A percentile compares a stretch with the other conserved stretches of the same genome.
phyloP scores from a whole-genome alignment of 1,140 invertebrate species.

The Anastatus disparis region DNA sequence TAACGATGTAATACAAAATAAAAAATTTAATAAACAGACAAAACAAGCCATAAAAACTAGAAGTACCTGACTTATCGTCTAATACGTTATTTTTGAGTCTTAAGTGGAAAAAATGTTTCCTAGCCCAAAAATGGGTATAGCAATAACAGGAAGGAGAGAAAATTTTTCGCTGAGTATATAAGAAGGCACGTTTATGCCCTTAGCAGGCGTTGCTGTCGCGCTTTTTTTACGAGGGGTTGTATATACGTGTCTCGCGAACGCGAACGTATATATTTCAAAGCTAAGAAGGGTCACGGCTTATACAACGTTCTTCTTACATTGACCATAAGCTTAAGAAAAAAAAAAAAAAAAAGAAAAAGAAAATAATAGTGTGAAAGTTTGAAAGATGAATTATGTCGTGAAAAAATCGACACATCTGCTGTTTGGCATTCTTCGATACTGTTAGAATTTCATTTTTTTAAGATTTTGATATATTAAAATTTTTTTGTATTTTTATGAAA shows the following conservation, averaged over 20 bases:
- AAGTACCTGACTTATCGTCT: too few species aligned
- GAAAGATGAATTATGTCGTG: slow-evolving; percentile 40
- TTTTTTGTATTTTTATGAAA: too few species aligned
- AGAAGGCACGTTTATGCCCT: slow-evolving; percentile 30
- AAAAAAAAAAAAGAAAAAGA: slow-evolving; percentile 24
- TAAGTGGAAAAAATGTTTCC: too few species aligned
- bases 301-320: too few species aligned
- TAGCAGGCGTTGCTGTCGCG: slow-evolving; percentile 26
- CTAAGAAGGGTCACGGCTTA: too few species aligned
- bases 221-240: slow-evolving; percentile 46
- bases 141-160: slow-evolving; percentile 33
- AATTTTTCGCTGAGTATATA: slow-evolving; percentile 29
- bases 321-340: not conserved
- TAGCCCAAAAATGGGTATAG: too few species aligned
- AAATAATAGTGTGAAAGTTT: slow-evolving; percentile 2
- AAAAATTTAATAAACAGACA: too few species aligned
- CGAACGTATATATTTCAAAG: slow-evolving; percentile 1
- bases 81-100: too few species aligned
- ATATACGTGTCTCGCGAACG: slow-evolving; percentile 32
- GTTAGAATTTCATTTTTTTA: too few species aligned
- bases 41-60: too few species aligned
- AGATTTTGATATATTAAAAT: too few species aligned
- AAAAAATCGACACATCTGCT: slow-evolving; percentile 7
- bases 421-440: not conserved
- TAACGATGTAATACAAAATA: too few species aligned